These are phyloP conservation scores for Yponomeuta sedellus DNA, from an alignment of 2,888 invertebrate species.

Conservation along the genomic window DNA sequence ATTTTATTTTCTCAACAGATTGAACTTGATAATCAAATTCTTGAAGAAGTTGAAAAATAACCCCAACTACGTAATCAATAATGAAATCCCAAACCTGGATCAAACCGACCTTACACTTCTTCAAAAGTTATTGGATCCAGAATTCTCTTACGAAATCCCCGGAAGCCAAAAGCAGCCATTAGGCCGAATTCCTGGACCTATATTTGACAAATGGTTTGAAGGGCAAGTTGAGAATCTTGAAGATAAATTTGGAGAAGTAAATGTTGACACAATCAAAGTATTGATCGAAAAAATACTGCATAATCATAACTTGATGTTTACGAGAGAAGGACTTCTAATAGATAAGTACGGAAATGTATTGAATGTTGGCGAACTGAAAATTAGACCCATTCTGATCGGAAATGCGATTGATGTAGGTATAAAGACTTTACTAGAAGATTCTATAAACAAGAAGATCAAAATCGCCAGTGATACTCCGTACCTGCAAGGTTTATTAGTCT, in stretches of 20 bases:
- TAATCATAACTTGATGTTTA: slow-evolving; percentile 35
- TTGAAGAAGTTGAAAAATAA: background rate
- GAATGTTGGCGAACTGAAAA: slow-evolving; percentile 34
- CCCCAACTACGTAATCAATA: background rate
- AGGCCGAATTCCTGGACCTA: background rate
- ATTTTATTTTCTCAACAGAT: background rate
- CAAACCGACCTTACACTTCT: background rate
- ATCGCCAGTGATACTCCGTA: slow-evolving; percentile 30
- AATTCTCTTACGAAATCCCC: background rate
- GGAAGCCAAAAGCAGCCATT: background rate
- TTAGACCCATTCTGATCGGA: slow-evolving; percentile 46
- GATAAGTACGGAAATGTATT: slow-evolving; percentile 34
- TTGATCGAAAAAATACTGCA: slow-evolving; percentile 35
- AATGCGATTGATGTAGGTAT: slow-evolving; percentile 28
- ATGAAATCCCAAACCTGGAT: background rate
- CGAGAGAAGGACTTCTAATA: slow-evolving; percentile 30
- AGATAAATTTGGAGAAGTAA: slow-evolving; percentile 23
- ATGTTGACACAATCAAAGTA: slow-evolving; percentile 30
- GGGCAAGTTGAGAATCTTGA: slow-evolving; percentile 33
- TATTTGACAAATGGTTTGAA: slow-evolving; percentile 39
- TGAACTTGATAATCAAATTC: background rate
- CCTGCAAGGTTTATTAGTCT: slow-evolving; percentile 41
- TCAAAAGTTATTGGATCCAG: background rate
- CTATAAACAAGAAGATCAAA: slow-evolving; percentile 19
- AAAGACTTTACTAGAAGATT: slow-evolving; percentile 25